phyloP scores from a whole-genome alignment of 2,113 vertebrate species.

The Taxidea taxus region DNA sequence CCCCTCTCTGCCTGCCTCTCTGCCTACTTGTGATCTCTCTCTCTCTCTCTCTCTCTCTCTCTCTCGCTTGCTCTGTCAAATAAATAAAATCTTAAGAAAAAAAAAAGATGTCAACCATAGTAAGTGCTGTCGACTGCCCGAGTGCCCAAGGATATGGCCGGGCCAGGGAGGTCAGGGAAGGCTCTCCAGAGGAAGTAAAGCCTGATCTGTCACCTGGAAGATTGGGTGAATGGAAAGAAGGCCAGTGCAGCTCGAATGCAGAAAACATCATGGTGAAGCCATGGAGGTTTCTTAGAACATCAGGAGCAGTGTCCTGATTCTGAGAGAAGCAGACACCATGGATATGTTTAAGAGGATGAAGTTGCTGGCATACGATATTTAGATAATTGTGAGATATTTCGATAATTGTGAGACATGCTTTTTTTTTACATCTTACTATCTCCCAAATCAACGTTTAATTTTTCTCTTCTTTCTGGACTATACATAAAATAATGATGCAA shows the following conservation, averaged over 20 bases:
- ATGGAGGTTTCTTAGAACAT: neutral
- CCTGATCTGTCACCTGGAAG: neutral
- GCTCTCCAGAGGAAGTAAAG: neutral
- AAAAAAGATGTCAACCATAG: neutral
- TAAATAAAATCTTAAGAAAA: too few species aligned
- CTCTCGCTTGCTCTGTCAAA: too few species aligned
- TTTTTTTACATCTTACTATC: neutral
- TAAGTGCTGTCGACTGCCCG: neutral
- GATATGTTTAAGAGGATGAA: neutral
- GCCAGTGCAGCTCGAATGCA: neutral
- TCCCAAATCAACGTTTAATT: neutral
- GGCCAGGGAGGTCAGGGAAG: neutral
- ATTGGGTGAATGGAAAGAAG: neutral
- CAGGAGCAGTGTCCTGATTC: neutral
- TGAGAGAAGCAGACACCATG: neutral
- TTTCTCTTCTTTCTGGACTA: constrained; percentile 18
- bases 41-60: too few species aligned
- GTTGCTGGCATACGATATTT: neutral
- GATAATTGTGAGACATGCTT: neutral
- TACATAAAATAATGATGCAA: neutral
- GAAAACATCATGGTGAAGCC: neutral
- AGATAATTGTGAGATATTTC: neutral
- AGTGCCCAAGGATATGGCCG: neutral
- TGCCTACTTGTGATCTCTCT: too few species aligned
- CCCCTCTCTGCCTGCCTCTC: too few species aligned